Percentiles rank a stretch among this genome's conserved stretches.
Evolutionary conservation across 1,140 invertebrate species (phyloP).

Genomic region (Calliphora vicina): DNA sequence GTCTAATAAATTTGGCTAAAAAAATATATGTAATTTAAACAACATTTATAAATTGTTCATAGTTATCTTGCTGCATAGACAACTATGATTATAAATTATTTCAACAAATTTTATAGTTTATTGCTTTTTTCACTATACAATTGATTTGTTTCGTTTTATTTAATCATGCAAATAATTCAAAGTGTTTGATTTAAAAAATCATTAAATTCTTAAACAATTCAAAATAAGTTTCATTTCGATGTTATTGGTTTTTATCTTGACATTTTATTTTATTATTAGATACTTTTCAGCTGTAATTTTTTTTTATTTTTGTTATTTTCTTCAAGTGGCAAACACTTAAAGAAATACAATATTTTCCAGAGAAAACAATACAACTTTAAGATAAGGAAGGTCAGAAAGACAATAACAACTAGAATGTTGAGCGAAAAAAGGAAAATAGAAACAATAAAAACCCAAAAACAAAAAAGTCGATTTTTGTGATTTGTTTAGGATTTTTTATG

Average conservation of each 20-base stretch:
- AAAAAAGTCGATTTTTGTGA: not conserved
- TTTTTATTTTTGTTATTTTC: not conserved
- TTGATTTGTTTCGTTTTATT: too few species aligned
- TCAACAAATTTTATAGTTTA: too few species aligned
- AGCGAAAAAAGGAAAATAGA: too few species aligned
- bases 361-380: not conserved
- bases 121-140: too few species aligned
- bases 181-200: not conserved
- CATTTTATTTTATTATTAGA: not conserved
- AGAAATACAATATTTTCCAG: not conserved
- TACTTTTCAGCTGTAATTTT: too few species aligned
- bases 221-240: not conserved
- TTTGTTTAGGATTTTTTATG: not conserved
- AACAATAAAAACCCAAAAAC: too few species aligned
- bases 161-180: not conserved
- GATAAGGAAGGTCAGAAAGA: not conserved
- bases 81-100: too few species aligned
- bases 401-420: too few species aligned
- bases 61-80: too few species aligned
- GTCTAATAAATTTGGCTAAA: not conserved
- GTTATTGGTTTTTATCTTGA: not conserved
- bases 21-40: not conserved
- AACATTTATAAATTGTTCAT: too few species aligned
- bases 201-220: not conserved
- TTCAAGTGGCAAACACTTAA: not conserved